Evolutionary conservation across 2,797 vertebrate genomes (phyloP).

Genomic region (Acanthis flammea): DNA sequence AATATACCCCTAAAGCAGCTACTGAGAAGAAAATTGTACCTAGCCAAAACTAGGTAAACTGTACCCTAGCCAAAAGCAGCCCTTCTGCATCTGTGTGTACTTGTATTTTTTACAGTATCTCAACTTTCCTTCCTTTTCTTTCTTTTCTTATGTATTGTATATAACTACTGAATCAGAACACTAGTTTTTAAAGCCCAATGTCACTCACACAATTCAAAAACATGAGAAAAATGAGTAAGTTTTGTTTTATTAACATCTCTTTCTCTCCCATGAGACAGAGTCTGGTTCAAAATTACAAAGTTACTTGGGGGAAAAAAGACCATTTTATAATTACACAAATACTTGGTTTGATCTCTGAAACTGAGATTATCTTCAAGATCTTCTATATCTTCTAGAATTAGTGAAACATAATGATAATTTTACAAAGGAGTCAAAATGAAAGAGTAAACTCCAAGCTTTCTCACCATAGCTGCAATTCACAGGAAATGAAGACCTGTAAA

Average conservation of each 20-base stretch:
- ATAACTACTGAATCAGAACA: not conserved
- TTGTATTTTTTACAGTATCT: not conserved
- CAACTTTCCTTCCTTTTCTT: not conserved
- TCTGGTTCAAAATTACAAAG: not conserved
- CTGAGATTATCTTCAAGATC: not conserved
- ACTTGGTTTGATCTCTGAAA: not conserved
- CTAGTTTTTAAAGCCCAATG: not conserved
- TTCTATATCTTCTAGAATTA: not conserved
- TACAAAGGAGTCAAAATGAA: not conserved
- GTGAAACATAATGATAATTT: not conserved
- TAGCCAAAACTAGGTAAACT: too few relatives aligned
- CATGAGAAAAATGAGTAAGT: not conserved
- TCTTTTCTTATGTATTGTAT: not conserved
- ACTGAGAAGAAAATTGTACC: not conserved
- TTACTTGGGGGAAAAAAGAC: not conserved
- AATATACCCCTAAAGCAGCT: not conserved
- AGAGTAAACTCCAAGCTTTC: not conserved
- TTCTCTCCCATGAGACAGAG: not conserved
- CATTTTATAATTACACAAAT: not conserved
- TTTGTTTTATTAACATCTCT: not conserved
- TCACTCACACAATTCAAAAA: not conserved
- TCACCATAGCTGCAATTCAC: not conserved
- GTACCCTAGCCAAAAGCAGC: not conserved
- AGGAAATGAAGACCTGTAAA: not conserved
- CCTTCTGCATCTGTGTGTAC: not conserved